These are phyloP conservation scores for Epiperipatus broadwayi DNA, from an alignment of 2,888 invertebrate species.

Conservation along the genomic window DNA sequence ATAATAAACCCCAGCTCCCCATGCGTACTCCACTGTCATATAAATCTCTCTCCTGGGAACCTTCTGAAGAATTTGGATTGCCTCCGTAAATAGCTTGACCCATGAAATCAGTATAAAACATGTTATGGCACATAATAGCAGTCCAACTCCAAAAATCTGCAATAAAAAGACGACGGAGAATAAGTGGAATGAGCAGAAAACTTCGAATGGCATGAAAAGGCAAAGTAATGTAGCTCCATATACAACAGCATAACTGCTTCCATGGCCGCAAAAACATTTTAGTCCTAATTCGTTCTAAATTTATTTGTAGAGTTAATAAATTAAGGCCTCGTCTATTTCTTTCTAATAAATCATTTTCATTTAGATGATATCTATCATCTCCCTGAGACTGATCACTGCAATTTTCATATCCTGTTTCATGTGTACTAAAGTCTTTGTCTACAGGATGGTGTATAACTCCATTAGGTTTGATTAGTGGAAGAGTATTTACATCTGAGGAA, in stretches of 20 bases:
- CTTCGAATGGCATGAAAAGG: conserved; percentile 10
- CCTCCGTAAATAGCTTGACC: conserved; percentile 23
- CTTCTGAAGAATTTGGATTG: conserved; percentile 19
- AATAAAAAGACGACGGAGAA: conserved; percentile 20
- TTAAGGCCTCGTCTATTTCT: no score
- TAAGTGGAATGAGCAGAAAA: conserved; percentile 15
- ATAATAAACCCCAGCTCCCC: conserved; percentile 24
- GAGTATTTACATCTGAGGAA: not conserved
- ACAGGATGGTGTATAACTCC: no score
- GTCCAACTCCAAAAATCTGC: conserved; percentile 23
- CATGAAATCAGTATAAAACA: conserved; percentile 25
- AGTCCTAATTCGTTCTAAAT: no score
- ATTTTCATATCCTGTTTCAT: no score
- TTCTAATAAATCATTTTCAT: no score
- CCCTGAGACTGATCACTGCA: no score
- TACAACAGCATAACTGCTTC: no score
- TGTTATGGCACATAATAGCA: conserved; percentile 22
- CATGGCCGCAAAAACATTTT: no score
- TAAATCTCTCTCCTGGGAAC: conserved; percentile 16
- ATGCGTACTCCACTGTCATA: conserved; percentile 24
- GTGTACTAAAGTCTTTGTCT: no score
- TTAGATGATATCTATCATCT: no score
- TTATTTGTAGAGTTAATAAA: no score
- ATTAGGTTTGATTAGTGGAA: conserved; percentile 6
- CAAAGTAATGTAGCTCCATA: no score